Percentiles rank a stretch among this genome's conserved stretches.
Conservation (phyloP, 2,797 vertebrate species). For the Rhinella marina region DNA sequence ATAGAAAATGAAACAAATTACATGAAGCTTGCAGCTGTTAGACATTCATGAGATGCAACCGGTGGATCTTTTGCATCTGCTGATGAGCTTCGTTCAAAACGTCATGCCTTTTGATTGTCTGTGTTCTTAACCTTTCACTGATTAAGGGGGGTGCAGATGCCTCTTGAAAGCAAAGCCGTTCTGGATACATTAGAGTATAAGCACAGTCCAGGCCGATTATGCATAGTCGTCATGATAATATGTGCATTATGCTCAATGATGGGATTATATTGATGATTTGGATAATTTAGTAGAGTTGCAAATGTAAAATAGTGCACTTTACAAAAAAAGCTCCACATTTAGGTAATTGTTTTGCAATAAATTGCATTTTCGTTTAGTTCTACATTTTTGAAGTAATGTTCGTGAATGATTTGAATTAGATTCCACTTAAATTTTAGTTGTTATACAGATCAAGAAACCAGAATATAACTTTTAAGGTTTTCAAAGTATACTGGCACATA, state of each 20-base stretch:
- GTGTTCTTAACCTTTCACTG: conserved; percentile 53
- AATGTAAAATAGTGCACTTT: not conserved
- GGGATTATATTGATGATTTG: not conserved
- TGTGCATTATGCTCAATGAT: not conserved
- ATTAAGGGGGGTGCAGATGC: conserved; percentile 44
- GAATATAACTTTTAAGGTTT: not conserved
- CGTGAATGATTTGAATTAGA: not conserved
- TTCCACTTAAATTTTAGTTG: not conserved
- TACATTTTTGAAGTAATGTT: not conserved
- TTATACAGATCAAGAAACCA: not conserved
- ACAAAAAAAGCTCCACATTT: not conserved
- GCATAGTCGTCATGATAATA: not conserved
- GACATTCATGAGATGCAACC: conserved; percentile 54
- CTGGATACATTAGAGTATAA: not conserved
- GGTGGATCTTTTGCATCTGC: conserved; percentile 43
- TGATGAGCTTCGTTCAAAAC: conserved; percentile 44
- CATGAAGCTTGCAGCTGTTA: conserved; percentile 21
- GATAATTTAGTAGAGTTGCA: not conserved
- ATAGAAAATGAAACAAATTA: conserved; percentile 50
- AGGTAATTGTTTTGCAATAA: conserved; percentile 1
- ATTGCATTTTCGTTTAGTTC: not conserved
- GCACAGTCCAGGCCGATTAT: conserved; percentile 36
- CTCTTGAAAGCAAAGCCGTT: conserved; percentile 29
- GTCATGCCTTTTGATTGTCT: conserved; percentile 49
- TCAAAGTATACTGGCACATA: too few relatives aligned